Evolutionary conservation across 2,888 invertebrate genomes (phyloP).

Genomic region (Teinopalpus imperialis): DNA sequence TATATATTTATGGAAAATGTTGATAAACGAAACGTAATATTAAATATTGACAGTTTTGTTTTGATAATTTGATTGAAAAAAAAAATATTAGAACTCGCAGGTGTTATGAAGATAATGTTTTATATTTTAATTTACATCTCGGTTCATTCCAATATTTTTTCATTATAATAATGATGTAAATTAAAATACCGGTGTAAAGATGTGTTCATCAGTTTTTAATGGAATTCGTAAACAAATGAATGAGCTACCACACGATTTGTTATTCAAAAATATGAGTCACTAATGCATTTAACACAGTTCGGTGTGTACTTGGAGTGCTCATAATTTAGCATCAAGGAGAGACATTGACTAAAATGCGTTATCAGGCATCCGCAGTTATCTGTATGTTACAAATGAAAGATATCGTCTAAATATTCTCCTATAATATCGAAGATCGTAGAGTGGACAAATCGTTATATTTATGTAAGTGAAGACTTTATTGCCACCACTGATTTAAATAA

Average conservation of each 20-base stretch:
- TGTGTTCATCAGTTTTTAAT: constrained; percentile 20
- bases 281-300: constrained; percentile 45
- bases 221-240: constrained; percentile 34
- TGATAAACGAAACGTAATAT: not conserved
- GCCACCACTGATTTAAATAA: too few relatives aligned
- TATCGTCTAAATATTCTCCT: constrained; percentile 7
- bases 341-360: constrained; percentile 33
- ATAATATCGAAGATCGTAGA: not conserved
- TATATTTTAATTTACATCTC: not conserved
- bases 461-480: constrained; percentile 12
- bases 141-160: not conserved
- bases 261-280: constrained; percentile 50
- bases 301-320: constrained; percentile 35
- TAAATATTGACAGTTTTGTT: constrained; percentile 20
- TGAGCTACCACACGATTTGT: constrained; percentile 27
- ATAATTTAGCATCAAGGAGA: constrained; percentile 63
- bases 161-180: constrained; percentile 6
- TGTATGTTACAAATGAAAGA: constrained; percentile 9
- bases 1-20: not conserved
- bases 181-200: not conserved
- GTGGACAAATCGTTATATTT: not conserved
- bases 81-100: not conserved
- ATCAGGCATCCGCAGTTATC: constrained; percentile 24
- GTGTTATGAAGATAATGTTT: not conserved
- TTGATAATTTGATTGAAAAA: constrained; percentile 12